Conservation (phyloP, 2,797 vertebrate genomes). For the Enteromius argenteus region DNA sequence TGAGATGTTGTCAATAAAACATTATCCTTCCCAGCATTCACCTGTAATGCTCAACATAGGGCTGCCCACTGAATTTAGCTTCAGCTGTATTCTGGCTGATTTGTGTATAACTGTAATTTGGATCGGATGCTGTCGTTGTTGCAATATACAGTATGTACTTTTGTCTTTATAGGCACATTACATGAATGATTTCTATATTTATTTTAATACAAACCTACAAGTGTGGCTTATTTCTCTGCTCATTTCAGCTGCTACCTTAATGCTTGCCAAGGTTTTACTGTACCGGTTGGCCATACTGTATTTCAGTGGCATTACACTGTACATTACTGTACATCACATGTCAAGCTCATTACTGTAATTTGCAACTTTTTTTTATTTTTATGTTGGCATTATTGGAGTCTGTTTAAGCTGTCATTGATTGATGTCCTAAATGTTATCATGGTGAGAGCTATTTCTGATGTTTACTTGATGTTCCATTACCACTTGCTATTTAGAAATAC, state of each 20-base stretch:
- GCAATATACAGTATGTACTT: slow-evolving; percentile 18
- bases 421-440: not conserved
- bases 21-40: slow-evolving; percentile 13
- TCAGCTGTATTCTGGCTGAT: slow-evolving; percentile 37
- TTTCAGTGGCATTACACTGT: slow-evolving; percentile 22
- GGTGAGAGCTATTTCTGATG: not conserved
- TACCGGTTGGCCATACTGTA: not conserved
- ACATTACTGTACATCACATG: slow-evolving; percentile 1
- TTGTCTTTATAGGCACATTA: slow-evolving; percentile 21
- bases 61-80: slow-evolving; percentile 42
- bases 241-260: slow-evolving; percentile 16
- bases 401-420: slow-evolving; percentile 7
- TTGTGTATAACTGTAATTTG: slow-evolving; percentile 49
- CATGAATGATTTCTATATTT: slow-evolving; percentile 41
- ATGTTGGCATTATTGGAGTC: not conserved
- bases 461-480: not conserved
- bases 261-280: not conserved
- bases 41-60: slow-evolving; percentile 37
- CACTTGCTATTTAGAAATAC: not conserved
- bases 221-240: not conserved
- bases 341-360: slow-evolving; percentile 8
- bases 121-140: slow-evolving; percentile 50
- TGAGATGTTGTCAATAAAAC: slow-evolving; percentile 52
- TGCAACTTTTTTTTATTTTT: not conserved
- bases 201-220: slow-evolving; percentile 30